Evolutionary conservation across 2,888 invertebrate genomes (phyloP).

Genomic region (Eupithecia tripunctaria): DNA sequence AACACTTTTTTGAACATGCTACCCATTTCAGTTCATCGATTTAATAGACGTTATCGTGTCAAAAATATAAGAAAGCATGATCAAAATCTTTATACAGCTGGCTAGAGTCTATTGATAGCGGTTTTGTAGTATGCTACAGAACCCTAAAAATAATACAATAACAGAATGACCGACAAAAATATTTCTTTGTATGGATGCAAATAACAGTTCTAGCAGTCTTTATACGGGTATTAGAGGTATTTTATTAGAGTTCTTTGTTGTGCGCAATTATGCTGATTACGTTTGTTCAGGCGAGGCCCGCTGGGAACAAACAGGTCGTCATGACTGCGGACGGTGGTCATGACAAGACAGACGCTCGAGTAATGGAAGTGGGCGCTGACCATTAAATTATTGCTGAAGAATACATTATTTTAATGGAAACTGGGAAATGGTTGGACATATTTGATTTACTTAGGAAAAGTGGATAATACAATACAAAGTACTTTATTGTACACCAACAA

Average conservation of each 20-base stretch:
- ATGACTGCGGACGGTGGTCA: background rate
- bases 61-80: background rate
- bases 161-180: conserved; percentile 51
- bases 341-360: background rate
- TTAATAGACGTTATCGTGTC: too few species aligned
- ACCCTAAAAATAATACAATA: conserved; percentile 34
- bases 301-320: conserved; percentile 1
- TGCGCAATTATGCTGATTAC: conserved; percentile 46
- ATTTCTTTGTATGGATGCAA: conserved; percentile 58
- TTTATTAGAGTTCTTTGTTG: conserved; percentile 37
- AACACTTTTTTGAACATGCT: too few species aligned
- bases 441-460: background rate
- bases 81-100: background rate
- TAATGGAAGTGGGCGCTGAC: background rate
- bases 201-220: conserved; percentile 44
- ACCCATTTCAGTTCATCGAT: too few species aligned
- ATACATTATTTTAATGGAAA: background rate
- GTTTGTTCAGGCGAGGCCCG: conserved; percentile 41
- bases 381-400: background rate
- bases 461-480: background rate
- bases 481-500: background rate
- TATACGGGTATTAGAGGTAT: conserved; percentile 33
- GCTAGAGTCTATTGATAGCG: background rate
- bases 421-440: background rate
- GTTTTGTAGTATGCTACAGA: background rate